These are phyloP conservation scores for Macaria liturata DNA, from an alignment of 2,888 invertebrate genomes.

Conservation along the genomic window DNA sequence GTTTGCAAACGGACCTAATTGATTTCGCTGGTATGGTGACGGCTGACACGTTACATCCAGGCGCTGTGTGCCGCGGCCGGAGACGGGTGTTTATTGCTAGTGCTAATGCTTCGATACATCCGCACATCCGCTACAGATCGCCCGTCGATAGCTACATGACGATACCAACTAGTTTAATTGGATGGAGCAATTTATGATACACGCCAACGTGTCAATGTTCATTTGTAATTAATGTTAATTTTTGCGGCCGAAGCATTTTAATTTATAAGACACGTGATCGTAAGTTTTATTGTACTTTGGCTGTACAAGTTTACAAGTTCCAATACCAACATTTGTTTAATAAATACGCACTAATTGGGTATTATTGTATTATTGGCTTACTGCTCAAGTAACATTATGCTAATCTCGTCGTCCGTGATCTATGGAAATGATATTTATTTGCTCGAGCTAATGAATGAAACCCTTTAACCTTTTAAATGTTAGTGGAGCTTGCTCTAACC, in stretches of 20 bases:
- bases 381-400: too few species aligned
- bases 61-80: conserved; percentile 23
- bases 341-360: too few species aligned
- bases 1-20: conserved; percentile 79
- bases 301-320: too few species aligned
- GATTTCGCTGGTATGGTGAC: conserved; percentile 65
- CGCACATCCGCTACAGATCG: conserved; percentile 32
- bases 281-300: too few species aligned
- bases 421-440: conserved; percentile 5
- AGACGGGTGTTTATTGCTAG: conserved; percentile 54
- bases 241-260: background rate
- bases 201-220: conserved; percentile 10
- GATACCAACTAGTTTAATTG: conserved; percentile 15
- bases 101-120: conserved; percentile 42
- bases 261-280: background rate
- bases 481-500: conserved; percentile 16
- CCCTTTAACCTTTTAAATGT: conserved; percentile 24
- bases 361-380: too few species aligned
- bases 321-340: too few species aligned
- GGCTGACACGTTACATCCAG: conserved; percentile 46
- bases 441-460: conserved; percentile 13
- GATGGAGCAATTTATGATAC: conserved; percentile 14
- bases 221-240: conserved; percentile 5
- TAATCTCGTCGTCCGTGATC: background rate
- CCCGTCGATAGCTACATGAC: conserved; percentile 6